A percentile compares a stretch with the other conserved stretches of the same genome.
These are phyloP conservation scores for Scotopteryx bipunctaria DNA, from an alignment of 2,888 invertebrate species.

Conservation along the genomic window DNA sequence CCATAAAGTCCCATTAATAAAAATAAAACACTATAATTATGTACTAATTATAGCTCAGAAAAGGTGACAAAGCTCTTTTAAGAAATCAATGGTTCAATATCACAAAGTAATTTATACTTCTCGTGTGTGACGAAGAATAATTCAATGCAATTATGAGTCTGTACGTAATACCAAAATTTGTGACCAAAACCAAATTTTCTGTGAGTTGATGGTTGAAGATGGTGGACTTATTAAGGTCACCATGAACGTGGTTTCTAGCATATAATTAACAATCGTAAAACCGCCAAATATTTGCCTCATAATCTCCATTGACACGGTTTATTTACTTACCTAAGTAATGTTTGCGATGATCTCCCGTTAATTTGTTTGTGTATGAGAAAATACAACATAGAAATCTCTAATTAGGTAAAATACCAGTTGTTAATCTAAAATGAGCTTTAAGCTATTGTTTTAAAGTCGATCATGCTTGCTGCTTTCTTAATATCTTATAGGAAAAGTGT, in stretches of 20 bases:
- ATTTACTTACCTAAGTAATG: conserved; percentile 35
- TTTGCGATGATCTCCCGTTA: conserved; percentile 24
- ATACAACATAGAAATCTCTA: conserved; percentile 18
- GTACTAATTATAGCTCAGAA: too few species aligned
- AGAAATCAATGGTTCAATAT: too few species aligned
- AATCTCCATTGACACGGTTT: conserved; percentile 33
- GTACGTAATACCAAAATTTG: too few species aligned
- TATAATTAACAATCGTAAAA: conserved; percentile 46
- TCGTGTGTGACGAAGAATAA: too few species aligned
- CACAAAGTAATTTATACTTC: too few species aligned
- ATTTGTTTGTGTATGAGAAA: conserved; percentile 31
- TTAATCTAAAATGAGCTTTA: conserved; percentile 4
- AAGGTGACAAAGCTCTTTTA: too few species aligned
- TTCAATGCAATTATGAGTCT: too few species aligned
- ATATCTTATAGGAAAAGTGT: not conserved
- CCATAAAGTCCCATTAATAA: too few species aligned
- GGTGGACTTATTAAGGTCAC: conserved; percentile 10
- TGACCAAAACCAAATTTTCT: too few species aligned
- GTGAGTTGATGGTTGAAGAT: too few species aligned
- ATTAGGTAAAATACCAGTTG: conserved; percentile 4
- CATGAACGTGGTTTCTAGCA: conserved; percentile 23
- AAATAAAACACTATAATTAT: too few species aligned
- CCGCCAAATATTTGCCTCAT: conserved; percentile 43
- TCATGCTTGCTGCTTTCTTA: not conserved
- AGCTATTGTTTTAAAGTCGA: not conserved